Evolutionary conservation across 2,797 vertebrate genomes (phyloP).

Genomic region (Chaetodon trifasciatus): DNA sequence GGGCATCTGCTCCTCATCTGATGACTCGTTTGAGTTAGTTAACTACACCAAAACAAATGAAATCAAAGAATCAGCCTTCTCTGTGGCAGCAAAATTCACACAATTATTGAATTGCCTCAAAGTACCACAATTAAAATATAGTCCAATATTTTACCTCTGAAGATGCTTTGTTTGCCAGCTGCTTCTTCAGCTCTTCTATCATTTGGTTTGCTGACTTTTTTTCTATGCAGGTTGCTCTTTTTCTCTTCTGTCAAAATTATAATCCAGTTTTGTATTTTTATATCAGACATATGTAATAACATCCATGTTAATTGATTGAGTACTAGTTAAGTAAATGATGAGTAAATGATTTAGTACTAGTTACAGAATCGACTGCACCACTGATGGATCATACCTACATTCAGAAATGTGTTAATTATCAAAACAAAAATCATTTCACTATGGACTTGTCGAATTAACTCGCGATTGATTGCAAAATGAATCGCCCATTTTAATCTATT

Average conservation of each 20-base stretch:
- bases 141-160: slow-evolving; percentile 3
- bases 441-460: no score
- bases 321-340: no score
- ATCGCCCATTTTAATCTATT: no score
- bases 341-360: background rate
- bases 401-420: background rate
- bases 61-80: background rate
- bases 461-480: no score
- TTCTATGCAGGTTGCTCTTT: no score
- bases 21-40: background rate
- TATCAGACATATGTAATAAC: background rate
- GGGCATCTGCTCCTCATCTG: slow-evolving; percentile 7
- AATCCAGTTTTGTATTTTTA: background rate
- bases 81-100: background rate
- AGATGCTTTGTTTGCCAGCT: slow-evolving; percentile 11
- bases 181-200: slow-evolving; percentile 13
- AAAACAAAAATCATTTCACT: background rate
- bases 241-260: background rate
- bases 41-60: slow-evolving; percentile 1
- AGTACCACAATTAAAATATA: background rate
- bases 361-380: background rate
- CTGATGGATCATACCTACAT: background rate
- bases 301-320: background rate
- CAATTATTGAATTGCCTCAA: background rate
- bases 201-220: background rate